Evolutionary conservation across 2,797 vertebrate genomes (phyloP), one percentile per base, ranked within the genome.

Genomic region (Clarias fuscus): DNA sequence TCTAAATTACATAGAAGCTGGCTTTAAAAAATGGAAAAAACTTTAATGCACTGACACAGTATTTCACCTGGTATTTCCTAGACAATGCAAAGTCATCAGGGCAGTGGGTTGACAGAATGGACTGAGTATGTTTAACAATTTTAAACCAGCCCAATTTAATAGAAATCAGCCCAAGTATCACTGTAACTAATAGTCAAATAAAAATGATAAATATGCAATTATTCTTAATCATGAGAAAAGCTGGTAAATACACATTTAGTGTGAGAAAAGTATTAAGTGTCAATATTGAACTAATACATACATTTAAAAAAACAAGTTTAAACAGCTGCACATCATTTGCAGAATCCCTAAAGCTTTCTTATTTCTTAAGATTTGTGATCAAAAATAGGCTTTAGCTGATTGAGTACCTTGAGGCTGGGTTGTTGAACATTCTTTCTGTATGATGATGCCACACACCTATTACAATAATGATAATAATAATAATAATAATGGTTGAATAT

Each of bases 381-480:
- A 33, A 13, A 56, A 53, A 14, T 18, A 81, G 40, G 40, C 8
- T 68, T 68, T 64, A n/a, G 17, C 20, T 67, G 22, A 79, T 40
- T 88, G 90, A 90, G 22, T 88, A 95, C 94, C 94, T 90, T 17
- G 91, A 86, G 58, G 92, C 90, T 67, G 93, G 94, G 1, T 18
- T 67, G 80, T 89, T 89, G 86, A 89, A 94, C 95, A 96, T 96
- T 88, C 80, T 94, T 85, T 86, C 83, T 59, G 48, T 30, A 20
- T 17, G 59, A 20, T 17, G 59, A 40, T 7, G 77, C 84, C 30
- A 37, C 76, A 76, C 77, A 64, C 61, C 78, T 78, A 61, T 56
- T 59, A 70, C 71, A 82, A 40, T 10, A 53, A 72, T n/a, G n/a
- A n/a, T 33, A 33, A 30, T 30, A 30, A 30, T 30, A 30, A 33